Evolutionary conservation across 1,140 invertebrate genomes (phyloP), one percentile per base, ranked within the genome.

Genomic region (Drosophila simulans): DNA sequence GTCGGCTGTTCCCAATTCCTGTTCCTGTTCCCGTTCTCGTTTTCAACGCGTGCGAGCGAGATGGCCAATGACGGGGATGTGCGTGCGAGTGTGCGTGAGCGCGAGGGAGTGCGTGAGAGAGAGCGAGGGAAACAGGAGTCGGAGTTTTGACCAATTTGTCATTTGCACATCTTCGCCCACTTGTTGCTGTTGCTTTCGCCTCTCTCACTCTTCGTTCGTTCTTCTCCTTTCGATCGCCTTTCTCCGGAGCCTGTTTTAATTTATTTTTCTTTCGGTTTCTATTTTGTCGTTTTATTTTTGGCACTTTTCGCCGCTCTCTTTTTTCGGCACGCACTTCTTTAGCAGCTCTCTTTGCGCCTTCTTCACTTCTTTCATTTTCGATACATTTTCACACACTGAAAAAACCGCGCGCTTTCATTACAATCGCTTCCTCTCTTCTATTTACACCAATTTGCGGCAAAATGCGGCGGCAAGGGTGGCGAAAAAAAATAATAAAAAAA

Each of bases 111-210:
- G 31, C 10, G 62, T 37, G 27, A 10, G 42, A 39, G 10, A 48
- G 37, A 49, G 17, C 42, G 17, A 20, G 42, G 42, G 59, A 64
- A 75, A 75, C 71, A 74, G 80, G 56, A 82, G 72, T 54, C 45
- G 80, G 56, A 82, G 72, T 54, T 54, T 31, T 34, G 17, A 43
- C 63, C 42, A 66, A 71, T 54, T 51, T 74, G 82, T 85, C 78
- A 86, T 78, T 72, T 78, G 75, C 72, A 66, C 82, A 88, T 85
- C 48, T 77, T 85, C 10, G 59, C 42, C 42, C 64, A 66, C 60
- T 59, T 56, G 56, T 51, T 63, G 73, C 53, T 63, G 17, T 55
- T 53, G 31, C 55, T 71, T 62, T 59, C 43, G 40, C 48, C 31
- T 48, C 62, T 27, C 45, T 34, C 20, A 48, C 55, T 58, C 39